Conservation (phyloP, 2,888 invertebrate genomes). For the Apantesis nais region DNA sequence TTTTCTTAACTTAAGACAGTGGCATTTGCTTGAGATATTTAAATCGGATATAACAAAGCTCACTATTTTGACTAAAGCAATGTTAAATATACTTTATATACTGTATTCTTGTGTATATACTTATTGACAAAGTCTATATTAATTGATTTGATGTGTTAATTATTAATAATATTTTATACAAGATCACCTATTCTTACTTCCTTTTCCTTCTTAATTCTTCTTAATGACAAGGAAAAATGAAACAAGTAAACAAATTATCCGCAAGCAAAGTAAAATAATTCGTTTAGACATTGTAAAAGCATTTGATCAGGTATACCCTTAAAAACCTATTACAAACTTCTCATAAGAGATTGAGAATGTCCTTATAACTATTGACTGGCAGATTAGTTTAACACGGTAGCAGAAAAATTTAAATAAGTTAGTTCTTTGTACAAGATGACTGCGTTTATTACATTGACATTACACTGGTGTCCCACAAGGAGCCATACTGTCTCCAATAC, state of each 20-base stretch:
- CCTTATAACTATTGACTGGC: neutral
- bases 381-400: neutral
- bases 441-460: neutral
- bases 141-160: slow-evolving; percentile 29
- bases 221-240: neutral
- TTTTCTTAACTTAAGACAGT: slow-evolving; percentile 23
- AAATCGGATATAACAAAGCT: neutral
- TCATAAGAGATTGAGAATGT: neutral
- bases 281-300: neutral
- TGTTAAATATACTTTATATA: slow-evolving; percentile 28
- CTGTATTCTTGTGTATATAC: slow-evolving; percentile 35
- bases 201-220: too few relatives aligned
- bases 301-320: neutral
- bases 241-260: neutral
- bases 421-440: neutral
- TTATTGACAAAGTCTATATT: slow-evolving; percentile 24
- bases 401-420: neutral
- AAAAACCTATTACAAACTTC: neutral
- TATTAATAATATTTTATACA: too few relatives aligned
- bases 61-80: slow-evolving; percentile 26
- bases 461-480: neutral
- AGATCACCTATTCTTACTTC: too few relatives aligned
- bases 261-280: neutral
- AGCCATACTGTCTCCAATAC: neutral
- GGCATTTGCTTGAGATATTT: neutral